A percentile compares a stretch with the other conserved stretches of the same genome.
Conservation (phyloP, 2,113 vertebrate genomes). For the Gnathonemus echidnorhynchus region DNA sequence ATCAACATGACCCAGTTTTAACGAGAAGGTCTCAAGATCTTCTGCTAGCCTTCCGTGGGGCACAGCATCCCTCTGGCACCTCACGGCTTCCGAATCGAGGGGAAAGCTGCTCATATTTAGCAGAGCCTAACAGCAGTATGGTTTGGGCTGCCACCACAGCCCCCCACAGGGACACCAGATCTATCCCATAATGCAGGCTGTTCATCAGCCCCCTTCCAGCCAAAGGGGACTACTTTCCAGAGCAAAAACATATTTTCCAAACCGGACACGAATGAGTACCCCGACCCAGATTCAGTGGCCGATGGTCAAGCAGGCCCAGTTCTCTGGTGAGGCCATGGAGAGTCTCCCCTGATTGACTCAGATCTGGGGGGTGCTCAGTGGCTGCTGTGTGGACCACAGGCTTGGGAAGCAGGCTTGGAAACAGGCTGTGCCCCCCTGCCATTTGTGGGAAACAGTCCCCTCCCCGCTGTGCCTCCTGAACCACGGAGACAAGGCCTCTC, state of each 20-base stretch:
- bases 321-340: not conserved
- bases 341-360: not conserved
- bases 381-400: not conserved
- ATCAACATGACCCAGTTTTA: not conserved
- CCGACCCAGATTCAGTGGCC: not conserved
- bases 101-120: not conserved
- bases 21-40: not conserved
- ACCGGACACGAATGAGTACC: not conserved
- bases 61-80: not conserved
- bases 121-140: not conserved
- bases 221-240: not conserved
- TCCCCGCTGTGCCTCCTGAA: not conserved
- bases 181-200: not conserved
- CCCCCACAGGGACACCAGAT: not conserved
- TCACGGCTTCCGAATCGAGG: not conserved
- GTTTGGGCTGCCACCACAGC: not conserved
- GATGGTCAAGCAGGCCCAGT: not conserved
- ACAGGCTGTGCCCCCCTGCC: not conserved
- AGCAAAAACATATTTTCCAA: not conserved
- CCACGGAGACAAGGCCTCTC: not conserved
- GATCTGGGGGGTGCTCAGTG: not conserved
- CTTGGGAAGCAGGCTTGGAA: not conserved
- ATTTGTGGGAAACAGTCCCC: not conserved
- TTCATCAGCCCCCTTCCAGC: not conserved
- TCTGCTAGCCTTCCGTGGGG: not conserved